Conservation (phyloP, 2,888 invertebrate species). For the Callimorpha dominula region DNA sequence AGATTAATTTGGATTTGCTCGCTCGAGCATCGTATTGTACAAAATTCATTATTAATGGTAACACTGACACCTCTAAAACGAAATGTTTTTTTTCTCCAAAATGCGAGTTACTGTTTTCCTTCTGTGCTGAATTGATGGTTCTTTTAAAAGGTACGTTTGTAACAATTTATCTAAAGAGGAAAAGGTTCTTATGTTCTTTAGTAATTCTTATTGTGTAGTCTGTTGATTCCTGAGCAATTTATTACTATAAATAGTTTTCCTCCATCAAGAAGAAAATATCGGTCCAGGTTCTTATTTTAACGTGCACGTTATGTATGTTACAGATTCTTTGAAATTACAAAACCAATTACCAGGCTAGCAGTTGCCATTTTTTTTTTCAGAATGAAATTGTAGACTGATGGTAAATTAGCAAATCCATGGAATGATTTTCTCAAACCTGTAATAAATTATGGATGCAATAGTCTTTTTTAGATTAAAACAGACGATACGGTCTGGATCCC, state of each 20-base stretch:
- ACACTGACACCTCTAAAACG: slow-evolving; percentile 43
- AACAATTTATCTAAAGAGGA: slow-evolving; percentile 12
- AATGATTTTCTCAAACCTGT: no score
- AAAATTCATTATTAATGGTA: slow-evolving; percentile 54
- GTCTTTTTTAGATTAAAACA: no score
- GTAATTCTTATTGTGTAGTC: slow-evolving; percentile 10
- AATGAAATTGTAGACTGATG: no score
- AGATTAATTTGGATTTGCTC: slow-evolving; percentile 54
- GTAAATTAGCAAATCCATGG: no score
- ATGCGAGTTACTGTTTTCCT: slow-evolving; percentile 40
- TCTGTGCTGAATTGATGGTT: slow-evolving; percentile 38
- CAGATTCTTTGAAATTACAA: no score
- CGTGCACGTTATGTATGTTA: neutral
- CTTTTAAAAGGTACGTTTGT: slow-evolving; percentile 27
- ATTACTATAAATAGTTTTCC: neutral
- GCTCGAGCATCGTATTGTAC: slow-evolving; percentile 35
- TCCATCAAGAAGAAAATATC: neutral
- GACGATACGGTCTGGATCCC: no score
- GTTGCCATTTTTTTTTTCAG: no score
- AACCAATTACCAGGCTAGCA: no score
- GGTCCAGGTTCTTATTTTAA: neutral
- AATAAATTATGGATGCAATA: no score
- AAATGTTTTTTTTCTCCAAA: slow-evolving; percentile 38
- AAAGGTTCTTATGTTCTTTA: slow-evolving; percentile 2
- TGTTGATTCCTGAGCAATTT: neutral